Conservation (phyloP, 2,797 vertebrate species). For the Melopsittacus undulatus region DNA sequence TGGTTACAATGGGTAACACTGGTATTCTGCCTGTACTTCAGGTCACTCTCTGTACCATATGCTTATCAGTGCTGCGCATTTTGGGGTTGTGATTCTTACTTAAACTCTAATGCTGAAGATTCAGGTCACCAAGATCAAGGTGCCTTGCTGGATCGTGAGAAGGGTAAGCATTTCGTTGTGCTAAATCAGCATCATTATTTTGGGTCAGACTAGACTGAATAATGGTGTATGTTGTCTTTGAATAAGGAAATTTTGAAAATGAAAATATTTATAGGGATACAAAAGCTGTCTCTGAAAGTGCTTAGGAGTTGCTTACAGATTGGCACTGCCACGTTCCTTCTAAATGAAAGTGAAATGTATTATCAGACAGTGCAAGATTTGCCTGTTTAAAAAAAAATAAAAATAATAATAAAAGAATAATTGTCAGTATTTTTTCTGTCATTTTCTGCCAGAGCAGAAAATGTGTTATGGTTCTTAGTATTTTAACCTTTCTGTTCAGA, state of each 20-base stretch:
- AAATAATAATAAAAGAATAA: neutral
- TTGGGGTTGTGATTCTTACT: conserved; percentile 86
- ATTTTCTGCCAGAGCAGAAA: neutral
- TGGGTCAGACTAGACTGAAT: neutral
- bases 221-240: neutral
- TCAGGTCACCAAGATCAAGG: conserved; percentile 77
- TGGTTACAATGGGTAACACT: neutral
- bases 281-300: neutral
- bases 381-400: neutral
- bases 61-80: conserved; percentile 99
- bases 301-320: neutral
- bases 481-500: neutral
- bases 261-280: neutral
- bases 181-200: neutral
- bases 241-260: neutral
- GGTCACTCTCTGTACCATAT: conserved; percentile 94
- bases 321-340: neutral
- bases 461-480: neutral
- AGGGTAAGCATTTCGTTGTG: conserved; percentile 53
- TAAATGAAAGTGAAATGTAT: neutral
- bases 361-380: neutral
- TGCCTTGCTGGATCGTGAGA: conserved; percentile 59
- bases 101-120: conserved; percentile 78
- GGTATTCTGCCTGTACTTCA: conserved; percentile 62
- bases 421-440: neutral